Evolutionary conservation across 1,140 invertebrate genomes (phyloP).

Genomic region (Heliconius melpomene): DNA sequence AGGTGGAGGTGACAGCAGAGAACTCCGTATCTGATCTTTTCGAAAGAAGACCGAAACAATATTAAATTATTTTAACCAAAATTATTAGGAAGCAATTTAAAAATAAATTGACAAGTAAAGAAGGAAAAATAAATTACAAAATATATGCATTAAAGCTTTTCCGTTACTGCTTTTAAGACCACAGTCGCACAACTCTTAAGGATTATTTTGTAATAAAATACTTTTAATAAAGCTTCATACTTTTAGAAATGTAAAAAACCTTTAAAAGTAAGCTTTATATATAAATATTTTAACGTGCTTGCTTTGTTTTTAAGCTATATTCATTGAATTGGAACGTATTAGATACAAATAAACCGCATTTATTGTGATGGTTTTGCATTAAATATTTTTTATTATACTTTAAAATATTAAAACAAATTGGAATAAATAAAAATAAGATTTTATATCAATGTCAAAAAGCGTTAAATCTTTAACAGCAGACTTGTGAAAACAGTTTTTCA

Average conservation of each 20-base stretch:
- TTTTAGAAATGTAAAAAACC: no score
- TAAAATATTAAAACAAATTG: background rate
- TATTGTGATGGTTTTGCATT: no score
- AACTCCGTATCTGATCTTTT: conserved; percentile 52
- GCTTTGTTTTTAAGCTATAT: no score
- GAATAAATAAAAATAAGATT: background rate
- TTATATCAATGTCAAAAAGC: conserved; percentile 12
- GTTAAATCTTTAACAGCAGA: conserved; percentile 26
- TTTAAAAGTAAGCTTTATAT: no score
- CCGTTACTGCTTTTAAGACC: background rate
- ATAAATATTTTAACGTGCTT: no score
- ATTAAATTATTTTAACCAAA: conserved; percentile 36
- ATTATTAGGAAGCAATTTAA: background rate
- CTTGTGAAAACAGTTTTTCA: conserved; percentile 31
- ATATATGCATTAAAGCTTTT: background rate
- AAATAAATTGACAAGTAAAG: conserved; percentile 2
- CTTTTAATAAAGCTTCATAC: background rate
- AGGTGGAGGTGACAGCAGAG: conserved; percentile 62
- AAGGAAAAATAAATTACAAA: background rate
- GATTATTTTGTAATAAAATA: background rate
- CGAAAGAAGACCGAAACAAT: conserved; percentile 29
- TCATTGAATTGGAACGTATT: background rate
- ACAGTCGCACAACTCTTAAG: background rate
- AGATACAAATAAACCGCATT: background rate
- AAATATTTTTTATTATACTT: background rate